These are phyloP conservation scores for Austrofundulus limnaeus DNA, from an alignment of 2,113 vertebrate species.

Conservation along the genomic window DNA sequence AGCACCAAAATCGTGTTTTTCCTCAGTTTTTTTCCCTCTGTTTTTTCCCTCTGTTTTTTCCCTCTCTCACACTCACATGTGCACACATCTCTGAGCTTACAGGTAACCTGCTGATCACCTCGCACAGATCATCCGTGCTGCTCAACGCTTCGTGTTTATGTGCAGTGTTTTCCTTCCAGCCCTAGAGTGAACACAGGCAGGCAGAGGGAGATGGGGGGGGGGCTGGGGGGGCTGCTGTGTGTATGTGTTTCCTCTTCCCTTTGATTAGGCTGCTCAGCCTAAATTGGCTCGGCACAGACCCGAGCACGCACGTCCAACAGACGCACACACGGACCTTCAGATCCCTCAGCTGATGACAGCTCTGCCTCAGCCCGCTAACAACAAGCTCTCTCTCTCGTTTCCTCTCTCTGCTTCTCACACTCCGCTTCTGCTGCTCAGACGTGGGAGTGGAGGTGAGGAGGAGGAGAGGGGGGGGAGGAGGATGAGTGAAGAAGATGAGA, in stretches of 20 bases:
- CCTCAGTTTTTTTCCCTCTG: conserved; percentile 15
- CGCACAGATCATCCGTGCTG: conserved; percentile 21
- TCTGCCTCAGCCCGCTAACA: conserved; percentile 73
- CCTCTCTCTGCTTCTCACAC: conserved; percentile 57
- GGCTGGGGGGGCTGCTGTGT: conserved; percentile 27
- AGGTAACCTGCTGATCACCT: conserved; percentile 51
- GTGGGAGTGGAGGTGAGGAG: conserved; percentile 69
- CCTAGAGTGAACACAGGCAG: conserved; percentile 23
- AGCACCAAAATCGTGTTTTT: too few relatives aligned
- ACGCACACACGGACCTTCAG: conserved; percentile 69
- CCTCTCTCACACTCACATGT: conserved; percentile 3
- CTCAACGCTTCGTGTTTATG: conserved; percentile 21
- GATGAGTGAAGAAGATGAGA: conserved; percentile 47
- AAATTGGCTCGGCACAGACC: conserved; percentile 75
- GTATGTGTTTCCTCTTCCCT: conserved; percentile 53
- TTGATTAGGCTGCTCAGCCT: conserved; percentile 75
- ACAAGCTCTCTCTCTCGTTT: conserved; percentile 63
- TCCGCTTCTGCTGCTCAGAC: conserved; percentile 64
- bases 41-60: conserved; percentile 15
- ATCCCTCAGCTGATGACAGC: conserved; percentile 77
- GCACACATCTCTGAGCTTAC: conserved; percentile 27
- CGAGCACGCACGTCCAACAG: conserved; percentile 12
- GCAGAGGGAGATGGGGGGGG: conserved; percentile 30
- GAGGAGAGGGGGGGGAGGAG: conserved; percentile 45
- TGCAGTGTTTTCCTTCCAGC: conserved; percentile 2